Evolutionary conservation across 1,140 invertebrate species (phyloP).

Genomic region (Brachionus manjavacas): DNA sequence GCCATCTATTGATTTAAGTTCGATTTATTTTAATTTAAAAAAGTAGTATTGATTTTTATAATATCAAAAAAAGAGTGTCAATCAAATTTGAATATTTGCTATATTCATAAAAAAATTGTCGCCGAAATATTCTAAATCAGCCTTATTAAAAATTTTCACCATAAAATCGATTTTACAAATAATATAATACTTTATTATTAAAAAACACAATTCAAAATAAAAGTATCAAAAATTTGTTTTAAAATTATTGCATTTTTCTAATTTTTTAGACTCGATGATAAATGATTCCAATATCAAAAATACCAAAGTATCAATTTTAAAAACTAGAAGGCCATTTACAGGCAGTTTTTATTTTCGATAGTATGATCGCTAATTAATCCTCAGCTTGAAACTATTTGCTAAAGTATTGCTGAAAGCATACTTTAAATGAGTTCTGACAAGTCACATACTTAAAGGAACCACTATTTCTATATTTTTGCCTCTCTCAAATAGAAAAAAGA

Average conservation of each 20-base stretch:
- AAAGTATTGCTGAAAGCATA: too few species aligned
- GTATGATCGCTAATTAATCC: too few species aligned
- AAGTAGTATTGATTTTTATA: not conserved
- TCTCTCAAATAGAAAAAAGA: too few species aligned
- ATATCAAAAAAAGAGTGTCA: not conserved
- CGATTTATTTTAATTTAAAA: not conserved
- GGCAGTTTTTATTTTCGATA: too few species aligned
- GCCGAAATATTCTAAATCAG: not conserved
- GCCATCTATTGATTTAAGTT: not conserved
- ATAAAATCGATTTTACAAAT: slow-evolving; percentile 6
- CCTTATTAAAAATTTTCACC: not conserved
- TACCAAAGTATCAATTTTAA: too few species aligned
- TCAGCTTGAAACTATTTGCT: too few species aligned
- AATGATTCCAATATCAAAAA: too few species aligned
- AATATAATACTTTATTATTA: not conserved
- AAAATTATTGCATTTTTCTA: not conserved
- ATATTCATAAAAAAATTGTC: not conserved
- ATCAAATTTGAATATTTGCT: not conserved
- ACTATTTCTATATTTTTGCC: too few species aligned
- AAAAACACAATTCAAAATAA: not conserved
- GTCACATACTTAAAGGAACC: too few species aligned
- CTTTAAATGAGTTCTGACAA: too few species aligned
- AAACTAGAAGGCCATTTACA: too few species aligned
- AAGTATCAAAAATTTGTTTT: not conserved
- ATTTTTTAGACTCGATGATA: too few species aligned